These are phyloP conservation scores for Listronotus bonariensis DNA, from an alignment of 1,140 invertebrate genomes.

Conservation along the genomic window DNA sequence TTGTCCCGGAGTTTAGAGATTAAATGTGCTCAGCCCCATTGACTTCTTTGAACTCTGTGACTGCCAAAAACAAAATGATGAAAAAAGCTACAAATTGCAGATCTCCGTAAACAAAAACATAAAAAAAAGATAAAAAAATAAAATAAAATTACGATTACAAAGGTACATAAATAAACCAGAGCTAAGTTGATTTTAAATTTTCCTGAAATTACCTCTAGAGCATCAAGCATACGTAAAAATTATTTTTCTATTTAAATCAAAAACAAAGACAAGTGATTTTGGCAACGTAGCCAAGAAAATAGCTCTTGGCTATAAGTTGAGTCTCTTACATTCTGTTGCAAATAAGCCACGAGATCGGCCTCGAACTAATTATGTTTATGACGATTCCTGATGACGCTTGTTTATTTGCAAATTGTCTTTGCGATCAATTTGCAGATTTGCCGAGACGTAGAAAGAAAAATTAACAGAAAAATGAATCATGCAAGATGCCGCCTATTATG, in stretches of 20 bases:
- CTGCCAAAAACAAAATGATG: too few relatives aligned
- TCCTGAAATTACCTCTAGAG: too few relatives aligned
- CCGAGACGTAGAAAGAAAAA: constrained; percentile 21
- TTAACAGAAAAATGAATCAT: constrained; percentile 14
- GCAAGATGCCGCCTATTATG: constrained; percentile 8
- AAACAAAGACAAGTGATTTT: neutral
- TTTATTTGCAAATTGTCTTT: constrained; percentile 23
- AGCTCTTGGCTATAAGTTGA: constrained; percentile 19
- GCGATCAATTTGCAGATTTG: constrained; percentile 13
- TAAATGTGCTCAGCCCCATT: too few relatives aligned
- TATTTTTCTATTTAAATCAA: neutral
- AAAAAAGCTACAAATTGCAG: too few relatives aligned
- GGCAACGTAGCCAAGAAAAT: constrained; percentile 8
- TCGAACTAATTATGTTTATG: constrained; percentile 32
- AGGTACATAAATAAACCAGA: too few relatives aligned
- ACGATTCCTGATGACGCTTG: constrained; percentile 26
- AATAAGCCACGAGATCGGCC: constrained; percentile 16
- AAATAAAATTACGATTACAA: too few relatives aligned
- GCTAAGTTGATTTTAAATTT: too few relatives aligned
- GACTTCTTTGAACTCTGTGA: too few relatives aligned
- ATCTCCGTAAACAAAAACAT: too few relatives aligned
- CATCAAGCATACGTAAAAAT: too few relatives aligned
- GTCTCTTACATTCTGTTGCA: constrained; percentile 14
- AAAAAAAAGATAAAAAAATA: too few relatives aligned
- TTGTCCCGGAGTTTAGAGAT: too few relatives aligned